Evolutionary conservation across 2,888 invertebrate genomes (phyloP), one percentile per base, ranked within the genome.

Genomic region (Cosmorhoe ocellata): DNA sequence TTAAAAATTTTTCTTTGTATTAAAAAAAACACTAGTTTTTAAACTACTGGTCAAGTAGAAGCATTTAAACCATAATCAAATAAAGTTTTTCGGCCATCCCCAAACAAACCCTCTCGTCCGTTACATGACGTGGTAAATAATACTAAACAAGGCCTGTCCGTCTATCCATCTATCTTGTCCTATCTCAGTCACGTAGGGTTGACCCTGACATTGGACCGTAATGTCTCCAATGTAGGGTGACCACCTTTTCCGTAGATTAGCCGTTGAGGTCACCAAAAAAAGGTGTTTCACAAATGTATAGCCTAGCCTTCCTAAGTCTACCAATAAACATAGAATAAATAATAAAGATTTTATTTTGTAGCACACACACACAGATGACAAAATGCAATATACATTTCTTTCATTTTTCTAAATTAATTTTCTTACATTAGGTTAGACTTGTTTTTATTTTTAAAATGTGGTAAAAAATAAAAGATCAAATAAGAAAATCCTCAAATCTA

Each of bases 161-260:
- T 56, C 56, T 31, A 27, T 43, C 40, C 47, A 55, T 55, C 44
- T 37, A 28, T 55, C 59, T 56, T 45, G 37, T 38, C 50, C 36
- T 53, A 55, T 56, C 52, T 51, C 51, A 31, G 55, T 44, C 54
- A 56, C 59, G 56, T 59, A 41, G 24, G 32, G 26, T 32, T 56
- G 56, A 60, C 60, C 60, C 46, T 58, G 58, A 51, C 60, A 58
- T 56, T 59, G 56, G 28, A 31, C 32, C 38, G 34, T 52, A 54
- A 58, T 53, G 43, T 41, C 27, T 12, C 37, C 14, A 12, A 13
- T 32, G 45, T 54, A 54, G 47, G 47, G 54, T 44, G 41, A 47
- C 54, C 26, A 48, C 33, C 9, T 30, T 31, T 18, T 18, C 18
- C 18, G 2, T 18, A n/a, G n/a, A n/a, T n/a, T n/a, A n/a, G n/a